These are phyloP conservation scores for Hypsibius dujardini DNA, from an alignment of 1,140 invertebrate genomes.

Conservation along the genomic window DNA sequence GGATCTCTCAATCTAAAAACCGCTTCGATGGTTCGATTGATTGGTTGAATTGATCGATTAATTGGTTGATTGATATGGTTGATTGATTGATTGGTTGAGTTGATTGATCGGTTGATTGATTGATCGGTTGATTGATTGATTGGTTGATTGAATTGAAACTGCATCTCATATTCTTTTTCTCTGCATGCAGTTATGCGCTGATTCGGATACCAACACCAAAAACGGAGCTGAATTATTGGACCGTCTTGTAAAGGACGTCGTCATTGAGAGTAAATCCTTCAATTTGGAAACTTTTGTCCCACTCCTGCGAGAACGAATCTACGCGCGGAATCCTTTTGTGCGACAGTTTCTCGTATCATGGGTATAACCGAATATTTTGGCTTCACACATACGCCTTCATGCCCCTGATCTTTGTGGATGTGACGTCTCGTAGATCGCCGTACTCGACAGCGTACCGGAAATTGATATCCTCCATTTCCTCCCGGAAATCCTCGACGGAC, in stretches of 20 bases:
- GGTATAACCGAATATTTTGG: slow-evolving; percentile 37
- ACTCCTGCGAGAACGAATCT: slow-evolving; percentile 73
- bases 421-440: too few relatives aligned
- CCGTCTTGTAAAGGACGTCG: slow-evolving; percentile 88
- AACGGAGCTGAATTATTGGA: slow-evolving; percentile 86
- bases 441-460: slow-evolving; percentile 78
- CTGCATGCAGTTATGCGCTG: slow-evolving; percentile 62
- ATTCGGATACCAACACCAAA: slow-evolving; percentile 84
- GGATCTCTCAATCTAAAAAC: too few relatives aligned
- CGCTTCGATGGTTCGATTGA: too few relatives aligned
- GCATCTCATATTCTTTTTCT: too few relatives aligned
- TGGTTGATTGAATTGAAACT: too few relatives aligned
- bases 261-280: slow-evolving; percentile 77
- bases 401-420: too few relatives aligned
- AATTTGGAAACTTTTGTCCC: slow-evolving; percentile 78
- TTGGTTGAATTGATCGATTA: too few relatives aligned
- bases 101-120: too few relatives aligned
- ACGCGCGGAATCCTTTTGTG: slow-evolving; percentile 73
- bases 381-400: too few relatives aligned
- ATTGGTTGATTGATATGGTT: too few relatives aligned
- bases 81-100: too few relatives aligned
- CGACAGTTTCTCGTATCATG: slow-evolving; percentile 61
- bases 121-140: too few relatives aligned
- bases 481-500: slow-evolving; percentile 82
- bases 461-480: slow-evolving; percentile 79